Conservation (phyloP, 1,140 invertebrate species). For the Goniozus legneri region DNA sequence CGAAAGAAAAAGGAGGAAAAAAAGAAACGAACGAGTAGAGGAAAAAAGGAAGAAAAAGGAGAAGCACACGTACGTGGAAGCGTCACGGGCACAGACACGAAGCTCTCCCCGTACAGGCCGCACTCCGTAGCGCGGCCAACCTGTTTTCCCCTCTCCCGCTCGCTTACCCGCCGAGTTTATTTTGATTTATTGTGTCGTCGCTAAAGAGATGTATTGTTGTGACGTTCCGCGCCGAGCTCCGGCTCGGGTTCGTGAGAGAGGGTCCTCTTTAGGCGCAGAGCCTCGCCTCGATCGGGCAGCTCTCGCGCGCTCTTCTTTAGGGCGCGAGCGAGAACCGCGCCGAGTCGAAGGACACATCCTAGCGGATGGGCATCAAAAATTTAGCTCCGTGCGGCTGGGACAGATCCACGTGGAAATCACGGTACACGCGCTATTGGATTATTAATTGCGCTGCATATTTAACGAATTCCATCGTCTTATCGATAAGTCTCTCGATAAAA, state of each 20-base stretch:
- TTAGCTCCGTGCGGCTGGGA: too few species aligned
- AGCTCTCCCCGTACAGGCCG: constrained; percentile 22
- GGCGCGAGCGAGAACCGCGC: too few species aligned
- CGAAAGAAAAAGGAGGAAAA: not conserved
- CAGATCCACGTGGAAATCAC: too few species aligned
- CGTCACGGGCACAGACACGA: not conserved
- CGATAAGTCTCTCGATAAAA: too few species aligned
- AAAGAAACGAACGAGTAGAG: not conserved
- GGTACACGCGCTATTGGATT: too few species aligned
- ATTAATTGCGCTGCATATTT: too few species aligned
- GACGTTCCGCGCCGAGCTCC: constrained; percentile 34
- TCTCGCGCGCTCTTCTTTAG: too few species aligned
- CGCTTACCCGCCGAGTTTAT: constrained; percentile 39
- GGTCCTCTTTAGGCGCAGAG: not conserved
- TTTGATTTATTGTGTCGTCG: constrained; percentile 48
- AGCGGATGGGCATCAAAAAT: too few species aligned
- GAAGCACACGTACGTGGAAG: not conserved
- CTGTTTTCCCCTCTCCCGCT: constrained; percentile 45
- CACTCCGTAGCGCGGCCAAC: constrained; percentile 41
- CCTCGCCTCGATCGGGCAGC: too few species aligned
- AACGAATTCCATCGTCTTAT: too few species aligned
- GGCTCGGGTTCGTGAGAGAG: constrained; percentile 13
- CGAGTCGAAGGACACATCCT: too few species aligned
- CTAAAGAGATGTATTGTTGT: constrained; percentile 49
- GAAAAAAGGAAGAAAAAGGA: not conserved